Conservation (phyloP, 2,113 vertebrate genomes). For the Phalacrocorax aristotelis region DNA sequence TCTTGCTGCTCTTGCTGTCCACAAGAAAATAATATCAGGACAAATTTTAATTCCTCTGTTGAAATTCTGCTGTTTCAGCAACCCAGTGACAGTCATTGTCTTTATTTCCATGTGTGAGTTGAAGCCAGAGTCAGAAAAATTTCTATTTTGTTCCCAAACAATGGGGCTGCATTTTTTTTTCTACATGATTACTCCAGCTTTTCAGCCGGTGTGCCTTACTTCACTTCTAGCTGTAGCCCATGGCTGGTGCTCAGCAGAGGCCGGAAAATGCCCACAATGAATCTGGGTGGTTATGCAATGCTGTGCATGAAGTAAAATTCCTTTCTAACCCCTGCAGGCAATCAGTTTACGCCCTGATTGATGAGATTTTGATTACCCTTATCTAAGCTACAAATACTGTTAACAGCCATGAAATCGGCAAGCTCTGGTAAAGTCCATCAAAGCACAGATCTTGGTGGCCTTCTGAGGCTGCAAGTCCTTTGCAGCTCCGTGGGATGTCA, state of each 20-base stretch:
- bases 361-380: constrained; percentile 64
- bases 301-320: constrained; percentile 19
- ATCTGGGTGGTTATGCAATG: not conserved
- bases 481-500: not conserved
- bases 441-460: not conserved
- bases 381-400: constrained; percentile 44
- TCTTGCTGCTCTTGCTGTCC: not conserved
- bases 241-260: not conserved
- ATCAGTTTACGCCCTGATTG: constrained; percentile 60
- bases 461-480: not conserved
- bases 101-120: not conserved
- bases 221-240: not conserved
- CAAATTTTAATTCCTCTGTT: not conserved
- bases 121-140: not conserved
- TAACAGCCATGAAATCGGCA: not conserved
- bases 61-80: constrained; percentile 25
- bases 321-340: constrained; percentile 53
- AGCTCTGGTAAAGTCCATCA: not conserved
- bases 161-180: not conserved
- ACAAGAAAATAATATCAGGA: not conserved
- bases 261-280: not conserved
- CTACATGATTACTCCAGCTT: not conserved
- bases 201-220: not conserved
- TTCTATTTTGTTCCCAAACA: constrained; percentile 37
- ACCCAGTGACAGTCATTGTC: not conserved